Evolutionary conservation across 2,113 vertebrate species (phyloP).

Genomic region (Menura novaehollandiae): DNA sequence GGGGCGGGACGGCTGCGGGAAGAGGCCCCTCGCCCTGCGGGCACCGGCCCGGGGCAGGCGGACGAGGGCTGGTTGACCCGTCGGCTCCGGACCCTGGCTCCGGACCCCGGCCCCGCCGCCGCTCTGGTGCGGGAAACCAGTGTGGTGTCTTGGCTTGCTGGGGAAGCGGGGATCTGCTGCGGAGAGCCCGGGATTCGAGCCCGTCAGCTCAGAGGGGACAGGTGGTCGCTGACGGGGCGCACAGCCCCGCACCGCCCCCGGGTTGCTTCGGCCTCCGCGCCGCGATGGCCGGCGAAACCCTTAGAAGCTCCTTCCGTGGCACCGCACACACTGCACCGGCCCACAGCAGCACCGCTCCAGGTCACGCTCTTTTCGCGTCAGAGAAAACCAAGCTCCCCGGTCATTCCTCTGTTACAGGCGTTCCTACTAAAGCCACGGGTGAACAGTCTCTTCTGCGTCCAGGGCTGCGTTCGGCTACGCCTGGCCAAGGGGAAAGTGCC

Average conservation of each 20-base stretch:
- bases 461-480: neutral
- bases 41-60: neutral
- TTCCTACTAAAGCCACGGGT: no score
- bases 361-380: neutral
- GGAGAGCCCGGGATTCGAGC: neutral
- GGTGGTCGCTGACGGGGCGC: neutral
- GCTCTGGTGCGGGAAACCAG: neutral
- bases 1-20: slow-evolving; percentile 20
- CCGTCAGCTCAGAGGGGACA: neutral
- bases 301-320: no score
- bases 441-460: neutral
- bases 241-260: neutral
- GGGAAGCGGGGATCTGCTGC: neutral
- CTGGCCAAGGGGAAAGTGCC: no score
- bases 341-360: neutral
- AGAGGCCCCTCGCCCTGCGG: neutral
- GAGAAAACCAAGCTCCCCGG: no score
- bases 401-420: fast-evolving
- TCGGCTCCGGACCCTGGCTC: neutral
- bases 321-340: neutral
- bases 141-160: no score
- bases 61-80: no score
- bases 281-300: no score
- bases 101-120: neutral
- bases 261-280: neutral